Evolutionary conservation across 2,888 invertebrate genomes (phyloP), one percentile per base, ranked within the genome.

Genomic region (Hemistola chrysoprasaria): DNA sequence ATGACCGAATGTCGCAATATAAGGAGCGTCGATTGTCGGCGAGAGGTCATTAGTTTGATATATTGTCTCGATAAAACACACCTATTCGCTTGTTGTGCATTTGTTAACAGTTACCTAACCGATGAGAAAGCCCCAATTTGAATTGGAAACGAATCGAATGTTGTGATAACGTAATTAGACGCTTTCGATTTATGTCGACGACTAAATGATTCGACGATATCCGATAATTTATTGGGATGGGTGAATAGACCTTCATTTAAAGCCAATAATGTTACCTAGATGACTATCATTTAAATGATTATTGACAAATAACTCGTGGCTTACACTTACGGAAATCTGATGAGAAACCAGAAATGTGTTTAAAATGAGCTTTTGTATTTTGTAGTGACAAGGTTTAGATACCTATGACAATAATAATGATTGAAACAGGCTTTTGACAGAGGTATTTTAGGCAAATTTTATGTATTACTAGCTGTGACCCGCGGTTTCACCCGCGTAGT

Each of bases 1-100:
- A 59, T 59, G 66, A 57, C 55, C 55, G 53, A 62, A 65, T 61
- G 59, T 66, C 64, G 68, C 65, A 65, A 63, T 67, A 68, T 67
- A 67, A 69, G 69, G 59, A 65, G 56, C 52, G 52, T 40, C 53
- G 67, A 59, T 57, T 65, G 49, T 48, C 57, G 64, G 55, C 59
- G 16, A 60, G 56, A 58, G 64, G 68, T 73, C 70, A 70, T 78
- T 78, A 76, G 65, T 69, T 69, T 77, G 75, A 78, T 71, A 58
- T 68, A 78, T 66, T 46, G 62, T 34, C 31, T 46, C 56, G 62
- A 73, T 67, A 64, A 65, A 67, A 62, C 60, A 66, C 53, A 66
- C 53, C 56, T 56, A 59, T 59, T 49, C 48, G 40, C 33, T 48
- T 50, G 56, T 51, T 56, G 47, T 56, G 52, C 52, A 51, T 57